Percentiles rank a stretch among this genome's conserved stretches.
These are phyloP conservation scores for Fulica atra DNA, from an alignment of 2,113 vertebrate genomes.

Conservation along the genomic window DNA sequence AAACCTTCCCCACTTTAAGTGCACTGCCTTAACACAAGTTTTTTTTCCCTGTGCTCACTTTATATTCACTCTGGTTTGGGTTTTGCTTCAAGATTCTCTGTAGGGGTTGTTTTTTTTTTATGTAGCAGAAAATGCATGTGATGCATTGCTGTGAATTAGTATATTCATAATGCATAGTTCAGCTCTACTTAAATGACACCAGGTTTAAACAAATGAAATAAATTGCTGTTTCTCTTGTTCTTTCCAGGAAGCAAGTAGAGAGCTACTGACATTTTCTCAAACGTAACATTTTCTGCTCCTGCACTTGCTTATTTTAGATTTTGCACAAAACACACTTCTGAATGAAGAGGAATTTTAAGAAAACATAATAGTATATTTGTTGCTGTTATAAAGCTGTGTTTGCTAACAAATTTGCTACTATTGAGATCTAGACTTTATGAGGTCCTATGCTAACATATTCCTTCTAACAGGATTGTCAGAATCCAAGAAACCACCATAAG, in stretches of 20 bases:
- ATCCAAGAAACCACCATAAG: background rate
- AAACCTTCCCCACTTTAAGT: background rate
- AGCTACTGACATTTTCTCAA: background rate
- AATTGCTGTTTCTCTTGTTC: background rate
- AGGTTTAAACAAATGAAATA: background rate
- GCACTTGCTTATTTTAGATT: background rate
- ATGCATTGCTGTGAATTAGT: background rate
- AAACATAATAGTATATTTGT: background rate
- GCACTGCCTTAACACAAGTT: background rate
- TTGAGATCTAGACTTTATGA: background rate
- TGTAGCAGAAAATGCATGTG: background rate
- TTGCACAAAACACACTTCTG: background rate
- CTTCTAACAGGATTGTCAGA: background rate
- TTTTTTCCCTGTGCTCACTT: fast-evolving
- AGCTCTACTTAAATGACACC: background rate
- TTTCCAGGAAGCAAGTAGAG: background rate
- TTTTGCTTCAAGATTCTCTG: background rate
- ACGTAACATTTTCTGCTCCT: background rate
- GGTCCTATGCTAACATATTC: background rate
- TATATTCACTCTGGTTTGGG: background rate
- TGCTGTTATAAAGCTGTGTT: background rate
- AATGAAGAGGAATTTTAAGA: background rate
- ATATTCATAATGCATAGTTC: background rate
- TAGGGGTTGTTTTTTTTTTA: background rate
- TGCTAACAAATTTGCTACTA: background rate